Conservation (phyloP, 2,113 vertebrate genomes). For the Henicopernis longicauda region DNA sequence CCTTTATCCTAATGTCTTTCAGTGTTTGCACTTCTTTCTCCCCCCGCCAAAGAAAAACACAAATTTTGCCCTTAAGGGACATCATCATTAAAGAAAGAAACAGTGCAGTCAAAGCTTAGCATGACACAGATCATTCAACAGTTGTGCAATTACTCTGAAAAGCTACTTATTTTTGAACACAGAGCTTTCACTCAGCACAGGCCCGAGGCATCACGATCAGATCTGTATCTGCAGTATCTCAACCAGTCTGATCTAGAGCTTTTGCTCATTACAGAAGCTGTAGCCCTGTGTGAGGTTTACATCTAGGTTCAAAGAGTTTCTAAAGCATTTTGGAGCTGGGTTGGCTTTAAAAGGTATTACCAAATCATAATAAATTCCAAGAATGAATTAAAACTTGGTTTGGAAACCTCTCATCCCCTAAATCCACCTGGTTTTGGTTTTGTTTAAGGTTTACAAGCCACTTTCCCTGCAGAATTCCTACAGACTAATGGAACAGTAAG, state of each 20-base stretch:
- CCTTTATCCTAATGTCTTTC: not conserved
- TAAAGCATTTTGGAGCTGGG: not conserved
- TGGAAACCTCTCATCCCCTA: not conserved
- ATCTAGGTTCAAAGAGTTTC: not conserved
- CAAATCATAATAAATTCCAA: not conserved
- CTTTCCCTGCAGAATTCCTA: not conserved
- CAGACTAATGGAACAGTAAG: not conserved
- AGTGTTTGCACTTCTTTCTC: not conserved
- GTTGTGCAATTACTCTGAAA: constrained; percentile 39
- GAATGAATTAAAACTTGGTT: not conserved
- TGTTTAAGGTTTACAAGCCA: not conserved
- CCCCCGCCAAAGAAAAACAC: not conserved
- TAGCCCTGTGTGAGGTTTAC: not conserved
- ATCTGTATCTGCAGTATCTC: not conserved
- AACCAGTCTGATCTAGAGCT: not conserved
- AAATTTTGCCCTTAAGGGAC: not conserved
- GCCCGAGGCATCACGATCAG: not conserved
- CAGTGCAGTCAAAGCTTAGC: not conserved
- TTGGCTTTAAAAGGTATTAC: not conserved
- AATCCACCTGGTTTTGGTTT: not conserved
- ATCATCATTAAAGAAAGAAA: constrained; percentile 7
- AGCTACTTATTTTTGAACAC: constrained; percentile 16
- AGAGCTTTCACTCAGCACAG: constrained; percentile 11
- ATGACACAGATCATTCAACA: constrained; percentile 19
- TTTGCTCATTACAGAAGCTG: not conserved